phyloP scores from a whole-genome alignment of 2,113 vertebrate genomes.

The Fukomys damarensis region DNA sequence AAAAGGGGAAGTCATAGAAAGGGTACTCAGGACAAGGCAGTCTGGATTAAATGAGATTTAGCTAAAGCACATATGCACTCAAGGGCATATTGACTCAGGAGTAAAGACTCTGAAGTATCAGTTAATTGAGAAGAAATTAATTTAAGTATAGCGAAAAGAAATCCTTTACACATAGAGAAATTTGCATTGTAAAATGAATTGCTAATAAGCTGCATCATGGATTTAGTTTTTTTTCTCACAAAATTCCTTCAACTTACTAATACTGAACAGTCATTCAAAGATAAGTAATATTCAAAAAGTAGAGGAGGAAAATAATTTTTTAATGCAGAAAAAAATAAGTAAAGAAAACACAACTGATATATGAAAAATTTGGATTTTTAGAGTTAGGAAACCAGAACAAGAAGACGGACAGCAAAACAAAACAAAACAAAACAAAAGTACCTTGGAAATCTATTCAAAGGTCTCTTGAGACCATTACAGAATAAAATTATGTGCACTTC shows the following conservation, averaged over 20 bases:
- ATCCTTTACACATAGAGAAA: not conserved
- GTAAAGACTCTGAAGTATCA: not conserved
- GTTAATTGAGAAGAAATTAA: not conserved
- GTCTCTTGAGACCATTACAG: not conserved
- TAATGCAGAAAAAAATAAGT: not conserved
- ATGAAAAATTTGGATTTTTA: not conserved
- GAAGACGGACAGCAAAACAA: not conserved
- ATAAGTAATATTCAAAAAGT: not conserved
- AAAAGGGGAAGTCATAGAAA: not conserved
- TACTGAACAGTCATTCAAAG: not conserved
- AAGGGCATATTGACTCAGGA: not conserved
- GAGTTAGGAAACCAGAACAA: not conserved
- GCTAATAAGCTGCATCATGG: not conserved
- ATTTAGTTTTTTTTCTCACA: not conserved
- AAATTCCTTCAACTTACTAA: not conserved
- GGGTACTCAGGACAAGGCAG: not conserved
- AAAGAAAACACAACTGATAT: not conserved
- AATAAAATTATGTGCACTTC: not conserved
- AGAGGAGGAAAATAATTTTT: not conserved
- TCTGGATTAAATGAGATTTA: not conserved
- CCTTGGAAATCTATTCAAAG: not conserved
- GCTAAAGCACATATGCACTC: not conserved
- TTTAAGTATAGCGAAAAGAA: not conserved
- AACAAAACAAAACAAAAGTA: not conserved
- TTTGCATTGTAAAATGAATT: not conserved